A percentile compares a stretch with the other conserved stretches of the same genome.
Conservation (phyloP, 2,888 invertebrate species). For the Amphipyra tragopoginis region DNA sequence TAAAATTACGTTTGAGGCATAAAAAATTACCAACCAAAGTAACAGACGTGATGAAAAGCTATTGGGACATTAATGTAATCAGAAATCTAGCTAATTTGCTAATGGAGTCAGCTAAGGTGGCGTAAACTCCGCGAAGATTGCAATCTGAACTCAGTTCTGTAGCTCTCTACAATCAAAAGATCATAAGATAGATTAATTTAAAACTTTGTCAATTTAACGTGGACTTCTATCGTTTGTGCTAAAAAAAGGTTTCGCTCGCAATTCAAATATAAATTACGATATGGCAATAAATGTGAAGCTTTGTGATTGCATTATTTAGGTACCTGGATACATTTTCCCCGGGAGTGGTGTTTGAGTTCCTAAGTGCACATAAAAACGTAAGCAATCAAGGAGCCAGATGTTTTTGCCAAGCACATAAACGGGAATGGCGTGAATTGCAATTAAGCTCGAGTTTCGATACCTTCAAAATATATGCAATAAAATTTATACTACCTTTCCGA, state of each 20-base stretch:
- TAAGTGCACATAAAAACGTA: slow-evolving; percentile 86
- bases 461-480: slow-evolving; percentile 81
- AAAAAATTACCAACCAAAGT: slow-evolving; percentile 29
- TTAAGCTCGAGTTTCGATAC: slow-evolving; percentile 85
- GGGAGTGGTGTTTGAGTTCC: slow-evolving; percentile 69
- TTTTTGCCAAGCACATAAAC: slow-evolving; percentile 85
- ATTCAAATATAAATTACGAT: slow-evolving; percentile 72
- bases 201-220: background rate
- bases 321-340: slow-evolving; percentile 71
- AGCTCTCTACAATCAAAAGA: slow-evolving; percentile 36
- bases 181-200: slow-evolving; percentile 26
- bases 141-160: slow-evolving; percentile 67
- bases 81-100: slow-evolving; percentile 78
- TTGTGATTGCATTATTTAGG: slow-evolving; percentile 79
- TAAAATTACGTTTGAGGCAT: slow-evolving; percentile 19
- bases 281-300: slow-evolving; percentile 73
- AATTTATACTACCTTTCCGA: slow-evolving; percentile 72
- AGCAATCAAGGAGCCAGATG: slow-evolving; percentile 86
- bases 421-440: slow-evolving; percentile 84
- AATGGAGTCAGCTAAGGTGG: slow-evolving; percentile 76
- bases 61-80: slow-evolving; percentile 70
- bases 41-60: slow-evolving; percentile 49
- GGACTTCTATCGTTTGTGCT: background rate
- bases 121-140: slow-evolving; percentile 71
- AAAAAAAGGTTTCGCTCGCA: slow-evolving; percentile 23